Evolutionary conservation across 2,797 vertebrate species (phyloP), one percentile per base, ranked within the genome.

Genomic region (Lutra lutra): DNA sequence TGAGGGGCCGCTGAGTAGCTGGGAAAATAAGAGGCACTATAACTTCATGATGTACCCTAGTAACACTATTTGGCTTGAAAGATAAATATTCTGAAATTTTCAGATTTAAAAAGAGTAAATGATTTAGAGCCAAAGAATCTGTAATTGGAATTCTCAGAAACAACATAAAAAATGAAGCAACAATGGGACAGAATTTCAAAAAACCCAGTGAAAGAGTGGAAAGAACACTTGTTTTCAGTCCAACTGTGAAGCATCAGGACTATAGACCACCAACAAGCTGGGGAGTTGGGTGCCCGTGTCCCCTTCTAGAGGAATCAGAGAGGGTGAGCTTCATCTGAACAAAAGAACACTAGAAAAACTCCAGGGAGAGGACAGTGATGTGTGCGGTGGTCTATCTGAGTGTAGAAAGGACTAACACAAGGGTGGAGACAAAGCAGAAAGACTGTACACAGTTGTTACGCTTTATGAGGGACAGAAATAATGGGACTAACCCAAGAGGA

Each of bases 81-180:
- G 62, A 17, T 12, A 73, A 82, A 27, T 7, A 5, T 77, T 32
- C 12, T 40, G 17, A 87, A 7, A 51, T 58, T 58, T 88, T 40
- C 54, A 85, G 13, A 14, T n/a, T n/a, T 46, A 17, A 62, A 85
- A 66, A 12, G 25, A 72, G 40, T 18, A 35, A 51, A 2, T 35
- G 70, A 43, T 29, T 46, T 64, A 43, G 6, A 72, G 14, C 62
- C 78, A 60, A 70, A 68, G 11, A 18, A 46, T 78, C 23, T 6
- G 2, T 60, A 51, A 75, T 77, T 70, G 40, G 43, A 85, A 48
- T 78, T 62, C 62, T 92, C 70, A 56, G n/a, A 70, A 77, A 46
- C 21, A 64, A 79, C n/a, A 25, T 32, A 27, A 54, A 78, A 96
- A 38, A 20, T 51, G 43, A 64, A 64, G 62, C 54, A 94, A 77